A percentile compares a stretch with the other conserved stretches of the same genome.
Evolutionary conservation across 2,113 vertebrate species (phyloP).

Genomic region (Uria aalge): DNA sequence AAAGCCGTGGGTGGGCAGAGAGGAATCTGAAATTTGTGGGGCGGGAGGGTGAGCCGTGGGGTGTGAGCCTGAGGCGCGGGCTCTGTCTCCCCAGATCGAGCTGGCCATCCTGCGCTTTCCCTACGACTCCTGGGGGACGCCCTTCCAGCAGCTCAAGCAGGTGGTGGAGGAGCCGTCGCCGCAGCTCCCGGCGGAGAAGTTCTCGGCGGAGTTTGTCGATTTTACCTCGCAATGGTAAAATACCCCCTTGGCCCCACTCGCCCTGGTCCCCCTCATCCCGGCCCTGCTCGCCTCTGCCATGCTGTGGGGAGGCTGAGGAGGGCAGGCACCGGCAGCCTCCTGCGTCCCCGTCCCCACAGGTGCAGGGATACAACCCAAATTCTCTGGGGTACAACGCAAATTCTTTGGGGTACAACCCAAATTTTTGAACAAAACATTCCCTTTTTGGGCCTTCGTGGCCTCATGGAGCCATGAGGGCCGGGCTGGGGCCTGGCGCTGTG

Average conservation of each 20-base stretch:
- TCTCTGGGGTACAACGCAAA: neutral
- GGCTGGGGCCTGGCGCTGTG: neutral
- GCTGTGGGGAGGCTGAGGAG: neutral
- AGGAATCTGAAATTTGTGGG: accelerated
- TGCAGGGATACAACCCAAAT: accelerated
- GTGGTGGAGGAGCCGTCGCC: constrained; percentile 95
- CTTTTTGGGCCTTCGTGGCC: neutral
- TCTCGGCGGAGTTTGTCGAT: constrained; percentile 91
- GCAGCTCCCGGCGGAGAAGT: constrained; percentile 85
- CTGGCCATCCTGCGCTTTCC: constrained; percentile 93
- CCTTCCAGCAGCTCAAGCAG: constrained; percentile 98
- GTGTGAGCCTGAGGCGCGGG: accelerated
- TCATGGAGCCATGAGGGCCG: accelerated
- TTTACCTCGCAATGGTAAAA: constrained; percentile 92
- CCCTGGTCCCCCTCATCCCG: neutral
- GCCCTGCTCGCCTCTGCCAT: accelerated
- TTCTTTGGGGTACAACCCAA: neutral
- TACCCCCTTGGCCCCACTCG: accelerated
- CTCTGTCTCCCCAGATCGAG: constrained; percentile 81
- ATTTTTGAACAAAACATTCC: neutral
- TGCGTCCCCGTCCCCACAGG: accelerated
- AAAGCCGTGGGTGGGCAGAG: accelerated
- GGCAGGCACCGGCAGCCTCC: accelerated
- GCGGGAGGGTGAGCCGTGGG: accelerated
- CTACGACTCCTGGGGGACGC: constrained; percentile 94